Percentiles rank a stretch among this genome's conserved stretches.
Conservation (phyloP, 2,113 vertebrate species). For the Talpa occidentalis region DNA sequence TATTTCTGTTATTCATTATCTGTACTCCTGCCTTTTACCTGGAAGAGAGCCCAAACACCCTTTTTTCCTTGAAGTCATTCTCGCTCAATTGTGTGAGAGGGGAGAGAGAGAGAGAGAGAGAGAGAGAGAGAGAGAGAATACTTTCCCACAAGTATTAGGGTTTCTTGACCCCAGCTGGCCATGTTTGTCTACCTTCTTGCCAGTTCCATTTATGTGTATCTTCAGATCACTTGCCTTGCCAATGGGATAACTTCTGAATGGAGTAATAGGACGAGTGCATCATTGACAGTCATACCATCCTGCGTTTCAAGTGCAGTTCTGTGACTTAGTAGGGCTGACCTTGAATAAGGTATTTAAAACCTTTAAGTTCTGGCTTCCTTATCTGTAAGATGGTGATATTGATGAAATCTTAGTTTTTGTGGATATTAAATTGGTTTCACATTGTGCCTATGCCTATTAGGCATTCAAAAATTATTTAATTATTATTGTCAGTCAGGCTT, state of each 20-base stretch:
- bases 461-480: slow-evolving; percentile 11
- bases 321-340: neutral
- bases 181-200: neutral
- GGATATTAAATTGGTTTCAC: neutral
- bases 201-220: neutral
- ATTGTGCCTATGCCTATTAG: neutral
- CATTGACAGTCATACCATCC: neutral
- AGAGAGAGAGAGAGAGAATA: too few relatives aligned
- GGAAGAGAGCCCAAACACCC: neutral
- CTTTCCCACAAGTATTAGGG: too few relatives aligned
- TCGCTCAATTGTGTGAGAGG: neutral
- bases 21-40: neutral
- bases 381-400: slow-evolving; percentile 2
- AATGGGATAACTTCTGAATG: neutral
- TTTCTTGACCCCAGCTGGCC: neutral
- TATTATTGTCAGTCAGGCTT: slow-evolving; percentile 42
- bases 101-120: too few relatives aligned
- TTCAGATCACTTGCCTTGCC: neutral
- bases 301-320: neutral
- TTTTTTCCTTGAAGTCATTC: neutral
- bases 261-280: neutral
- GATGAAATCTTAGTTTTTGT: slow-evolving; percentile 11
- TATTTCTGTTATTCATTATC: neutral
- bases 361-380: slow-evolving; percentile 29
- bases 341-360: neutral